Evolutionary conservation across 1,140 invertebrate species (phyloP), one percentile per base, ranked within the genome.

Genomic region (Macrobrachium rosenbergii): DNA sequence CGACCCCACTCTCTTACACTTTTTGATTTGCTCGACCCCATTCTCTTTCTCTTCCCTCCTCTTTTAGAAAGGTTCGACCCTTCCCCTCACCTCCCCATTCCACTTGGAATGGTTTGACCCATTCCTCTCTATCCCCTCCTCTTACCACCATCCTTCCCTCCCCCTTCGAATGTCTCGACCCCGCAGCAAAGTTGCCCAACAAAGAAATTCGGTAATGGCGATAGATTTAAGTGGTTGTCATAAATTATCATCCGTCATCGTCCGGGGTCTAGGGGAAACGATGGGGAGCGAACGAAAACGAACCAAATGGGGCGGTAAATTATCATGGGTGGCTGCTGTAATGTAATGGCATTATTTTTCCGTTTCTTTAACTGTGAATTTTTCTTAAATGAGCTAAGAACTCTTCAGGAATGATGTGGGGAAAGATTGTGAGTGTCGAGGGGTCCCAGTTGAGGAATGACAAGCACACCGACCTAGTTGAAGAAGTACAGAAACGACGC

Each of bases 231-330:
- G 78, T 64, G 78, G 60, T 60, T 79, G 58, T 67, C 79, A 81
- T 81, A 81, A 81, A 81, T 81, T 64, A 81, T 81, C 79, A 64
- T 81, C 79, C 60, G 58, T 64, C n/a, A 81, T 62, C 23, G 79
- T 81, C 45, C 79, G 43, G 23, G n/a, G 17, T 37, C 10, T 21
- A 16, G 69, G 64, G 21, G 63, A 58, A 52, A 69, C 58, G 81
- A 82, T 52, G 81, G 62, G 60, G 21, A 21, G 81, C 16, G 43
- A 73, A 28, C 64, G 81, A 73, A 73, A 59, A 43, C 21, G 81
- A 73, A 63, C 23, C 28, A 72, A 73, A 82, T 69, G 21, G 45
- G 21, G 64, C 64, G 37, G 45, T 19, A 82, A 82, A 82, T 59
- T 73, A 52, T 17, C 52, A 73, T 59, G 43, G 67, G 43, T 37